Base-by-base conservation (phyloP, 1,140 invertebrate genomes). In the Polyergus mexicanus region DNA sequence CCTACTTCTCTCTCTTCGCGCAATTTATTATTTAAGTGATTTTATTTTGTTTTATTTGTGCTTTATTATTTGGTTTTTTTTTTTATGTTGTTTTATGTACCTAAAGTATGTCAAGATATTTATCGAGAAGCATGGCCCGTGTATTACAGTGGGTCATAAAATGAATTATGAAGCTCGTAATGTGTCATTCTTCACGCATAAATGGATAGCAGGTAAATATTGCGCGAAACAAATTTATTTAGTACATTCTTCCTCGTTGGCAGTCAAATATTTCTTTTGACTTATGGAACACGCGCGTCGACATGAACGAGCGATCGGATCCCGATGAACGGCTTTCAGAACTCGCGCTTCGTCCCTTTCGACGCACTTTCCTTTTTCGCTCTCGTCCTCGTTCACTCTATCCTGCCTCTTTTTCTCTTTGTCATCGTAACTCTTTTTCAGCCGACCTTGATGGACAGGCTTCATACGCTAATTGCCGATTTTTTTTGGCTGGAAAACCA, bases 391-490 rank as follows among this genome's bases (percentile, higher is more conserved):
- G 60, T 56, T 51, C 54, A 32, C 3, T 66, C 2, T 75, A 35
- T 58, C 35, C 83, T 86, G 72, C 84, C 51, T 68, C 86, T 68
- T 78, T 47, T 25, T 71, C 65, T 32, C 10, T 60, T 75, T 62
- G 25, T 44, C 81, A 38, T 83, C 90, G 91, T 94, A 92, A 93
- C 94, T 94, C 91, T 93, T 90, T 87, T 86, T 74, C 88, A 77
- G 84, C 63, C 83, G 88, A 86, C 72, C 87, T 89, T 94, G 94
- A 94, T 89, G 86, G 94, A 94, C 94, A 94, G 90, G 84, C 89
- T 93, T 95, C 92, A 93, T 94, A 94, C 91, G 92, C 93, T 95
- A 94, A 95, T 94, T 94, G 94, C 87, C 89, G 86, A 90, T 92
- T 92, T 93, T 86, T 86, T 89, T 88, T 74, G 71, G 86, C 84